Conservation (phyloP, 2,113 vertebrate species). For the Cyanistes caeruleus region DNA sequence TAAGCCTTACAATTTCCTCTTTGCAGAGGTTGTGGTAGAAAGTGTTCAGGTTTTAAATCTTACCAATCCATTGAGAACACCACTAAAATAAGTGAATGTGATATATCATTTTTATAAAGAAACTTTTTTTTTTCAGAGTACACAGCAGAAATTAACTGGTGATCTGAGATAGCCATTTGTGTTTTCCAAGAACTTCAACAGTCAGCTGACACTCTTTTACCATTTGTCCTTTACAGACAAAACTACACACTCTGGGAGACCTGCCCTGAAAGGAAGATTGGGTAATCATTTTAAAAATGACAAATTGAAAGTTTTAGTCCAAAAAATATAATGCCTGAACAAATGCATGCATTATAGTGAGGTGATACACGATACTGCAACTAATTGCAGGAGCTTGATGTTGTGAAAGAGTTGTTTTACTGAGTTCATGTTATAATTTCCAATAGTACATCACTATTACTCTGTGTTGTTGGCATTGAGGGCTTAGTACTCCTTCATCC, state of each 20-base stretch:
- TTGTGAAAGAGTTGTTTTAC: not conserved
- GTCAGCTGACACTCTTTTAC: not conserved
- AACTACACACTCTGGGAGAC: not conserved
- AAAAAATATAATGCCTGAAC: not conserved
- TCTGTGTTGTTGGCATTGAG: not conserved
- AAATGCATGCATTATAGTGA: not conserved
- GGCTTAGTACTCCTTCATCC: not conserved
- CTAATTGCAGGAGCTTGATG: not conserved
- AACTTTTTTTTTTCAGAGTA: not conserved
- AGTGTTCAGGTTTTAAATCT: not conserved
- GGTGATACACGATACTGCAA: not conserved
- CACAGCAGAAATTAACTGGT: not conserved
- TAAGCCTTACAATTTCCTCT: not conserved
- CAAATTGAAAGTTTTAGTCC: not conserved
- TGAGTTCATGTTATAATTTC: not conserved
- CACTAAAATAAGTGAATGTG: not conserved
- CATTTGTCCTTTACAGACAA: not conserved
- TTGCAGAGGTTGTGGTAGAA: not conserved
- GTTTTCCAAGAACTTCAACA: not conserved
- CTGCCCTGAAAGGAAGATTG: not conserved
- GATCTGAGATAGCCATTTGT: not conserved
- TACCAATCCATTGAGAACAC: not conserved
- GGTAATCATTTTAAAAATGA: not conserved
- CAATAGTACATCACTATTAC: not conserved
- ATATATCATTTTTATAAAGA: not conserved